Evolutionary conservation across 2,888 invertebrate genomes (phyloP), one percentile per base, ranked within the genome.

Genomic region (Xestoiulus laeticollis): DNA sequence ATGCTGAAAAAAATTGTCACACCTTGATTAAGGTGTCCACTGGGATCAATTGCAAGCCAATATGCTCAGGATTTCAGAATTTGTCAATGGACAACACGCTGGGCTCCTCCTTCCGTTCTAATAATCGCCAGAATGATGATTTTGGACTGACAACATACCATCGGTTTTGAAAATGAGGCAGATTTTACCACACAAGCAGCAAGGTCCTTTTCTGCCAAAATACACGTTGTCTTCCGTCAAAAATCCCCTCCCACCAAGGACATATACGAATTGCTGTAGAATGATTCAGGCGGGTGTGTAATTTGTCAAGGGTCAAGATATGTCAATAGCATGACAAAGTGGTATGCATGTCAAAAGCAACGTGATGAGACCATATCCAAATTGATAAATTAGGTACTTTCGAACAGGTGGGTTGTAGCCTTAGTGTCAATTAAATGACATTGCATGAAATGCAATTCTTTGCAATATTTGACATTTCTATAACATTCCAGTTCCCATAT

Each of bases 11-110:
- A 32, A 84, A 84, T 84, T 32, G 84, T 84, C 84, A 84, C 84
- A 84, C 84, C 32, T 84, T 84, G 32, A 84, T 84, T 32, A 38
- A 84, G 84, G 32, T 84, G 32, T 84, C 84, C 84, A 84, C n/a
- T 84, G 84, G 38, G 84, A 84, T 32, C 33, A 84, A 84, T 84
- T n/a, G 84, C 14, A 10, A 6, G 14, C 84, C 59, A 22, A 59
- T 59, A 59, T 59, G 59, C 22, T n/a, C n/a, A 48, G 19, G 16
- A 19, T 48, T 48, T 48, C 48, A 48, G 14, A 8, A 19, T n/a
- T 59, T n/a, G n/a, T n/a, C 59, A 59, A 59, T 59, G 22, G 48
- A 19, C 48, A 48, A 19, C 48, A 48, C 48, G 48, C 16, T 48
- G 48, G 16, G 59, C n/a, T 19, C 59, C n/a, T 59, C 59, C 59